phyloP scores from a whole-genome alignment of 1,140 invertebrate species.

The Asobara japonica region DNA sequence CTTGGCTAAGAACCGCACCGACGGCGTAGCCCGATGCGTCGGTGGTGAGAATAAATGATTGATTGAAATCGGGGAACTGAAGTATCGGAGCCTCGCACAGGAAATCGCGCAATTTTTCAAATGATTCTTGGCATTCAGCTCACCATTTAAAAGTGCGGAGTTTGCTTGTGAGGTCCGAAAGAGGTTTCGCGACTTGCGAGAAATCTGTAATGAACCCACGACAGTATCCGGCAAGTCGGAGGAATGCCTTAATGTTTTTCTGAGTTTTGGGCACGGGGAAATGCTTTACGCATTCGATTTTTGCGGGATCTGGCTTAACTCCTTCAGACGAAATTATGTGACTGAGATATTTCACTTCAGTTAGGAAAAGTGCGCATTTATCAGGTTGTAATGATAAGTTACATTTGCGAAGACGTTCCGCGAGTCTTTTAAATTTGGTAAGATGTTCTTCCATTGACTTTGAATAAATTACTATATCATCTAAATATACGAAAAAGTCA shows the following conservation, averaged over 20 bases:
- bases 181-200: conserved; percentile 49
- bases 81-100: conserved; percentile 27
- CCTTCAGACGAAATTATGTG: conserved; percentile 58
- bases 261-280: conserved; percentile 55
- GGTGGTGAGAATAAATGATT: conserved; percentile 40
- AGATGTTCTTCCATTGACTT: conserved; percentile 40
- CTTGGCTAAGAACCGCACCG: conserved; percentile 40
- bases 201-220: conserved; percentile 57
- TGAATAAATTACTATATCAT: conserved; percentile 49
- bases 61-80: conserved; percentile 43
- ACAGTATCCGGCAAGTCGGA: conserved; percentile 64
- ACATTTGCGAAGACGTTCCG: conserved; percentile 49
- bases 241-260: conserved; percentile 59
- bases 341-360: conserved; percentile 62
- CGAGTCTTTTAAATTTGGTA: conserved; percentile 46
- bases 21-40: conserved; percentile 38
- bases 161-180: conserved; percentile 54
- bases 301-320: conserved; percentile 55
- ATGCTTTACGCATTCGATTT: conserved; percentile 57
- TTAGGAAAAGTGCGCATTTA: conserved; percentile 54
- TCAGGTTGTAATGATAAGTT: conserved; percentile 57
- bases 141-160: conserved; percentile 47
- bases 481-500: conserved; percentile 45
- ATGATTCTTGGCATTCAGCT: conserved; percentile 42
- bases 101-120: conserved; percentile 40